phyloP scores from a whole-genome alignment of 2,888 invertebrate species.

The Oligia strigilis region DNA sequence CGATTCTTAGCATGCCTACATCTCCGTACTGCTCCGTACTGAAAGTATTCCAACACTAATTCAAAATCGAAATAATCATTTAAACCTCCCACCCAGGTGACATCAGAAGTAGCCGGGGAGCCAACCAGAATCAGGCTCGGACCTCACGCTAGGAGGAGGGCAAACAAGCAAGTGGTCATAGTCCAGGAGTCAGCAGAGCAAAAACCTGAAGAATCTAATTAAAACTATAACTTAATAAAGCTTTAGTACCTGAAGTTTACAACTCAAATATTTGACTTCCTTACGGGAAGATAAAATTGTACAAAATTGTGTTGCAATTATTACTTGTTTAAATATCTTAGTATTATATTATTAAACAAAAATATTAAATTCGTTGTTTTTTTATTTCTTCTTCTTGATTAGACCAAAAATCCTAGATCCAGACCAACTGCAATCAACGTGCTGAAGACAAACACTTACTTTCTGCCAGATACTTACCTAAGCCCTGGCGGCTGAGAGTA shows the following conservation, averaged over 20 bases:
- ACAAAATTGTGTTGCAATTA: constrained; percentile 48
- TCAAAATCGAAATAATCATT: not conserved
- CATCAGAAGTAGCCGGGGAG: constrained; percentile 71
- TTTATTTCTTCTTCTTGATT: not conserved
- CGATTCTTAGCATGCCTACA: not conserved
- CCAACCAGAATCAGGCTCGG: constrained; percentile 74
- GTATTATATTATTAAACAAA: constrained; percentile 24
- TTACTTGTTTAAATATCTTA: constrained; percentile 46
- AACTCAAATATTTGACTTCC: constrained; percentile 32
- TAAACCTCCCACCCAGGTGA: constrained; percentile 65
- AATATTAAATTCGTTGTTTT: not conserved
- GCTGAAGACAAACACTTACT: no score
- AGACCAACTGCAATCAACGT: not conserved
- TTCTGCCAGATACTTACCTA: not conserved
- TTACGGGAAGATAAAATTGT: constrained; percentile 10
- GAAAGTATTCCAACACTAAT: constrained; percentile 2
- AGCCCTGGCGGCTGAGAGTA: no score
- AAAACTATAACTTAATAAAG: constrained; percentile 35
- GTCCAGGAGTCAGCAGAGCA: constrained; percentile 67
- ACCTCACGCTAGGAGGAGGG: constrained; percentile 79
- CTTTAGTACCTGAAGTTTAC: constrained; percentile 43
- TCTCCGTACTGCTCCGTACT: not conserved
- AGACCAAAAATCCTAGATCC: not conserved
- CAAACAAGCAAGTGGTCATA: constrained; percentile 75
- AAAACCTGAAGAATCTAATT: constrained; percentile 50